A percentile compares a stretch with the other conserved stretches of the same genome.
Evolutionary conservation across 2,113 vertebrate genomes (phyloP).

Genomic region (Danionella cerebrum): DNA sequence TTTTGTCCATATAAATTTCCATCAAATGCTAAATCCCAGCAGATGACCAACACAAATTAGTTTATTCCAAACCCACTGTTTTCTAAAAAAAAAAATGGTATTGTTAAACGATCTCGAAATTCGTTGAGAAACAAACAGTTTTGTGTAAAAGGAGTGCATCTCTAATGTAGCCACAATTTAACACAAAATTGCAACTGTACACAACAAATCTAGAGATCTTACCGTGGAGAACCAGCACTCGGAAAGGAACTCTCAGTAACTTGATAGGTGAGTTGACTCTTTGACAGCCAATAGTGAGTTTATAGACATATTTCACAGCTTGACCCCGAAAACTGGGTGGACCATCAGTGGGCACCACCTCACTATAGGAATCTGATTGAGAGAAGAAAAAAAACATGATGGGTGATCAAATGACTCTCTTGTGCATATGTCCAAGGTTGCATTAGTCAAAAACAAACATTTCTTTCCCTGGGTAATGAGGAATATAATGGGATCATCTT

Average conservation of each 20-base stretch:
- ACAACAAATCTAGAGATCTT: slow-evolving; percentile 28
- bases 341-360: slow-evolving; percentile 80
- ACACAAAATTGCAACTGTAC: too few relatives aligned
- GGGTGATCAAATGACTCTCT: not conserved
- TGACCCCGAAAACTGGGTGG: slow-evolving; percentile 95
- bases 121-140: too few relatives aligned
- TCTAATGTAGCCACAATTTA: not conserved
- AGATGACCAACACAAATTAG: too few relatives aligned
- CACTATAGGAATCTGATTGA: slow-evolving; percentile 83
- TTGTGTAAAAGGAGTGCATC: too few relatives aligned
- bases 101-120: too few relatives aligned
- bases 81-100: too few relatives aligned
- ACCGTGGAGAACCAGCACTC: slow-evolving; percentile 90
- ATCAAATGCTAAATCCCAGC: too few relatives aligned
- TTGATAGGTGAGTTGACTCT: slow-evolving; percentile 97
- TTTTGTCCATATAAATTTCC: too few relatives aligned
- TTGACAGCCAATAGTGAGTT: slow-evolving; percentile 95
- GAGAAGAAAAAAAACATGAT: not conserved
- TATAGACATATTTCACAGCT: slow-evolving; percentile 94
- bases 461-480: not conserved
- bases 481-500: too few relatives aligned
- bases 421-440: not conserved
- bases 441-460: not conserved
- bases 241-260: slow-evolving; percentile 87
- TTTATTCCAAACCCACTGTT: too few relatives aligned